Conservation (phyloP, 1,140 invertebrate species). For the Heliothis virescens region DNA sequence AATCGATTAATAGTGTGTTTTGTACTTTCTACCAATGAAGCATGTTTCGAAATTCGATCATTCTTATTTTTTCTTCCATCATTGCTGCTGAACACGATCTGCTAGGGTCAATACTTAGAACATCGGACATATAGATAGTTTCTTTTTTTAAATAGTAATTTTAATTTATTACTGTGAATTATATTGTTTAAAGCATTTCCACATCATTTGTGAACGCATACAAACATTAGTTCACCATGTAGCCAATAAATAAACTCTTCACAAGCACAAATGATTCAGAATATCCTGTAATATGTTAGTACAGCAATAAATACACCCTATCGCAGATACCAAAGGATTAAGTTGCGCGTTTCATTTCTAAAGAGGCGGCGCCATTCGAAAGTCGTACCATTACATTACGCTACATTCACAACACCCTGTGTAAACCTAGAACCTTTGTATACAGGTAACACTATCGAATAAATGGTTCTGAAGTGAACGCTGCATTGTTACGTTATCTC, state of each 20-base stretch:
- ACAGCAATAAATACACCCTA: constrained; percentile 8
- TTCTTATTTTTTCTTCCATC: too few species aligned
- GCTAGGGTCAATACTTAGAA: too few species aligned
- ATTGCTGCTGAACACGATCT: too few species aligned
- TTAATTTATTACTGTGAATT: too few species aligned
- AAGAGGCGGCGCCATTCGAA: constrained; percentile 31
- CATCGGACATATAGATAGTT: too few species aligned
- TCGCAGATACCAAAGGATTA: constrained; percentile 19
- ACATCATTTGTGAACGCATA: too few species aligned
- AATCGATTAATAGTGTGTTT: not conserved
- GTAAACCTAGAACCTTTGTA: constrained; percentile 62
- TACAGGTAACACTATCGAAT: constrained; percentile 69
- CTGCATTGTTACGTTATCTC: constrained; percentile 77
- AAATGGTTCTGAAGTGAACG: constrained; percentile 71
- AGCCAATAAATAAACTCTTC: not conserved
- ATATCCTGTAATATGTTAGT: not conserved
- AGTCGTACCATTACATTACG: constrained; percentile 34
- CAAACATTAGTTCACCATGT: not conserved
- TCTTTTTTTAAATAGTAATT: too few species aligned
- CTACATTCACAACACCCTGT: constrained; percentile 30
- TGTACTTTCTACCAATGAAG: not conserved
- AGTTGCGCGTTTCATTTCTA: constrained; percentile 31
- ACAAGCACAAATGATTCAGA: not conserved
- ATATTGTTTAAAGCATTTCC: too few species aligned
- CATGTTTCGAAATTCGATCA: not conserved